Conservation (phyloP, 2,888 invertebrate species). For the Cerceris rybyensis region DNA sequence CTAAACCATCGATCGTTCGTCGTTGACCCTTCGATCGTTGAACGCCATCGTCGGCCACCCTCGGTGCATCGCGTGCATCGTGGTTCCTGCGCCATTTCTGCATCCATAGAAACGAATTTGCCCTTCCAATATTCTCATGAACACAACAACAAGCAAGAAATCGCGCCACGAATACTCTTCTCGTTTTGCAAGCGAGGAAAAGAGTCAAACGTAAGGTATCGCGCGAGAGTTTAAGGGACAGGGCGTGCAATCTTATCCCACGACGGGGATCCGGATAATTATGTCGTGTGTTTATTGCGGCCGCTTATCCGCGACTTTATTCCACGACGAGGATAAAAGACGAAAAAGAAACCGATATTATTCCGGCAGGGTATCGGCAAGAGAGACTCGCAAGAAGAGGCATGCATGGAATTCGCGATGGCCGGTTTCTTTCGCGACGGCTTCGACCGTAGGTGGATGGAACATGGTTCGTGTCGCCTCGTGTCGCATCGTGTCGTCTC, state of each 20-base stretch:
- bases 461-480: constrained; percentile 8
- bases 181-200: no score
- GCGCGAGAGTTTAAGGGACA: constrained; percentile 29
- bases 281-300: constrained; percentile 75
- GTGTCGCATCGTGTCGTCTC: neutral
- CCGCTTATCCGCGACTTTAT: constrained; percentile 68
- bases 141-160: no score
- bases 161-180: no score
- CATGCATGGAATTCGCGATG: constrained; percentile 70
- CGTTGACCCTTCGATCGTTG: no score
- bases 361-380: constrained; percentile 23
- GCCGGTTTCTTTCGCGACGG: constrained; percentile 54
- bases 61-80: no score
- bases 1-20: no score
- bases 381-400: constrained; percentile 57
- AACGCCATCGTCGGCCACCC: no score
- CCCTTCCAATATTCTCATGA: no score
- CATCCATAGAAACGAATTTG: no score
- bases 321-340: constrained; percentile 58
- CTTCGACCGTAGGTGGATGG: constrained; percentile 43
- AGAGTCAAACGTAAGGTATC: neutral
- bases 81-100: no score
- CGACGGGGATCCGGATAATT: constrained; percentile 72
- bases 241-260: constrained; percentile 49
- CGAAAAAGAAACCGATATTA: constrained; percentile 47